phyloP scores from a whole-genome alignment of 2,113 vertebrate species.

The Paedocypris sp. region DNA sequence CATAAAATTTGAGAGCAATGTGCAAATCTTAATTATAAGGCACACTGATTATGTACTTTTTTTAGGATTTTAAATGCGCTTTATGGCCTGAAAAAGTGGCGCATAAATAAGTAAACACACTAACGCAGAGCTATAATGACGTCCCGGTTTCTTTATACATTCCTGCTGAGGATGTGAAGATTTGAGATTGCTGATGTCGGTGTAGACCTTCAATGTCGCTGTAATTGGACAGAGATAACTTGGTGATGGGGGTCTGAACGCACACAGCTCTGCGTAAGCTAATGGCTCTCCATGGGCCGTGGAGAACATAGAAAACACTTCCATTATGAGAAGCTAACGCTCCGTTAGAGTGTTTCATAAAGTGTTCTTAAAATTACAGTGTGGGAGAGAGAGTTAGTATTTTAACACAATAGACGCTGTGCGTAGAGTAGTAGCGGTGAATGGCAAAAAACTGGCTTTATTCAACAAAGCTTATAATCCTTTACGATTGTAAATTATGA shows the following conservation, averaged over 20 bases:
- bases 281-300: background rate
- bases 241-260: background rate
- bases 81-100: background rate
- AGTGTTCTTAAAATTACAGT: background rate
- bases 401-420: too few species aligned
- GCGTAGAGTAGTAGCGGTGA: too few species aligned
- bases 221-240: conserved; percentile 21
- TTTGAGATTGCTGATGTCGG: background rate
- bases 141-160: background rate
- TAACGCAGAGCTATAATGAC: too few species aligned
- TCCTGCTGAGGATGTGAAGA: background rate
- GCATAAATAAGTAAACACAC: too few species aligned
- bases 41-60: too few species aligned
- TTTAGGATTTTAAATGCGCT: too few species aligned
- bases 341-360: background rate
- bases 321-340: conserved; percentile 4
- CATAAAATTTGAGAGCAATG: too few species aligned
- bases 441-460: too few species aligned
- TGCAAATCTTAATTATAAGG: too few species aligned
- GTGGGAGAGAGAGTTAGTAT: background rate
- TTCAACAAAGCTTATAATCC: too few species aligned
- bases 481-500: too few species aligned
- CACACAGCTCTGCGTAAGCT: conserved; percentile 15
- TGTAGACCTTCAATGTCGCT: conserved; percentile 1
- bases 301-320: conserved; percentile 12